Base-by-base conservation (phyloP, 2,113 vertebrate genomes). In the Plestiodon gilberti region DNA sequence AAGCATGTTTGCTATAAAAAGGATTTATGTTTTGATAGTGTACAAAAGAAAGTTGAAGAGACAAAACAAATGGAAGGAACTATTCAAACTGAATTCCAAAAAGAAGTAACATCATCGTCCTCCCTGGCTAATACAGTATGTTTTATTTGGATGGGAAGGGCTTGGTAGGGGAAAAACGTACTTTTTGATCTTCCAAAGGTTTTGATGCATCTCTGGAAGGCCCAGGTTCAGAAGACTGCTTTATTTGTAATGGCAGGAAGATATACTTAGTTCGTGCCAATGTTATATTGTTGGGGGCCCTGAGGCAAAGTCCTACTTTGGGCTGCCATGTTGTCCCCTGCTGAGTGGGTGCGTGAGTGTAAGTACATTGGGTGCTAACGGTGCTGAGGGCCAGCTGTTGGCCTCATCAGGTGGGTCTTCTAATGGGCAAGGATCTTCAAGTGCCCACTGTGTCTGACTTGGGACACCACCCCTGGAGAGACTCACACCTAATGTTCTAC, bases 161-260 rank as follows among this genome's bases (percentile, higher is more conserved):
- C 20, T 59, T 8, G 3, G 67, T n/a, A n/a, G 78, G 64, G 30
- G 17, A 76, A 13, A 8, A 8, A 28, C 65, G n/a, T 70, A 17
- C 67, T 70, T 28, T n/a, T 62, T 79, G 9, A 82, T 83, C 17
- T 70, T 78, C 78, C 14, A 70, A 89, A 84, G 48, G 1, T 79
- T 76, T 77, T 90, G 48, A 87, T n/a, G 77, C 57, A 6, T 6
- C 84, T 70, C 33, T 33, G 4, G 88, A 73, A 38, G 35, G 38
- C 25, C 40, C 15, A 9, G 6, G 8, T 83, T 1, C 28, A 22
- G 14, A 73, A 35, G 17, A 84, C 3, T 35, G 71, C 25, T 57
- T 57, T 57, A 57, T 89, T 78, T 87, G 14, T 81, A 82, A 84
- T 28, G 87, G 55, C 14, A 90, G 86, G 78, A 5, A 35, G 40